Percentiles rank a stretch among this genome's conserved stretches.
phyloP scores from a whole-genome alignment of 2,797 vertebrate species.

The Eptatretus atami region DNA sequence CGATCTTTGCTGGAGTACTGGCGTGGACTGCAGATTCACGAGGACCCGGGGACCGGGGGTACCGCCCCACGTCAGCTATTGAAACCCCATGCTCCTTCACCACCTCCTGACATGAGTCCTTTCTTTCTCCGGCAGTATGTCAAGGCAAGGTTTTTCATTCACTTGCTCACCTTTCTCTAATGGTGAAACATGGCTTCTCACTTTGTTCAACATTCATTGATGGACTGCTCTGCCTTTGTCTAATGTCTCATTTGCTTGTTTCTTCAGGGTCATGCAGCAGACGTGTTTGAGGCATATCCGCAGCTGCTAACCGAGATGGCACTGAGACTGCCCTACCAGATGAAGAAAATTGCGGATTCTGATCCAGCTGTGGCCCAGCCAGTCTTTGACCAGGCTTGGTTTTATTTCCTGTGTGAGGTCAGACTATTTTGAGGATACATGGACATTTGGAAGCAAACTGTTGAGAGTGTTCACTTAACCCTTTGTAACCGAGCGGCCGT shows the following conservation, averaged over 20 bases:
- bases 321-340: constrained; percentile 73
- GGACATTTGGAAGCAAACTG: too few species aligned
- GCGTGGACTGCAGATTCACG: constrained; percentile 81
- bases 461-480: not conserved
- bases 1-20: constrained; percentile 81
- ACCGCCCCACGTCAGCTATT: not conserved
- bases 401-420: constrained; percentile 87
- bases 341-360: constrained; percentile 87
- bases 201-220: too few species aligned
- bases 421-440: constrained; percentile 2
- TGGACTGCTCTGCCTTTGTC: too few species aligned
- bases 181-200: too few species aligned
- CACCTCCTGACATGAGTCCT: constrained; percentile 91
- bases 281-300: constrained; percentile 92
- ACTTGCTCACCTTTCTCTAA: too few species aligned
- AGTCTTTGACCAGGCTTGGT: constrained; percentile 93
- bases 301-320: constrained; percentile 97
- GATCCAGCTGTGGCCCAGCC: constrained; percentile 73
- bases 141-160: constrained; percentile 16
- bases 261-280: constrained; percentile 60
- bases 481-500: not conserved
- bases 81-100: constrained; percentile 42
- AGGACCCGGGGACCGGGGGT: constrained; percentile 25
- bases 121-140: constrained; percentile 94
- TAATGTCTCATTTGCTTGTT: too few species aligned